phyloP scores from a whole-genome alignment of 2,797 vertebrate species.

The Aeoliscus strigatus region DNA sequence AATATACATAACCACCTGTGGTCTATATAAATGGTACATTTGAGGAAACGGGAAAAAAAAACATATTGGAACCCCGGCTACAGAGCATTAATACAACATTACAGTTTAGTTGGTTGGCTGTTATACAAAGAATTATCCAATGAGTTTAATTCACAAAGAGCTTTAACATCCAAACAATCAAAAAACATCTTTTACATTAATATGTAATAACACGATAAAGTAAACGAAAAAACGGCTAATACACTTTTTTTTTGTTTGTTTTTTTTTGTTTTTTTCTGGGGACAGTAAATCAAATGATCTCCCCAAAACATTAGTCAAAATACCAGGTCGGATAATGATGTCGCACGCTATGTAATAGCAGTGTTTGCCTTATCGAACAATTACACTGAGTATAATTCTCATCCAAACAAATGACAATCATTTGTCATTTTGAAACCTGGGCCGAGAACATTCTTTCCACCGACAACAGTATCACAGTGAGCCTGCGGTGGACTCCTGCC shows the following conservation, averaged over 20 bases:
- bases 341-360: conserved; percentile 39
- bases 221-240: not conserved
- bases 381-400: conserved; percentile 38
- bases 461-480: conserved; percentile 20
- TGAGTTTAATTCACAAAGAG: not conserved
- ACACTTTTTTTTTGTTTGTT: conserved; percentile 3
- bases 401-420: conserved; percentile 34
- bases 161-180: not conserved
- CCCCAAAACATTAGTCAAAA: conserved; percentile 42
- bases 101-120: conserved; percentile 1
- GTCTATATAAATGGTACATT: not conserved
- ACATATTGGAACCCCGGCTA: conserved; percentile 5
- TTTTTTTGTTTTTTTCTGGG: no score
- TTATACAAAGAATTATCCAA: conserved; percentile 12
- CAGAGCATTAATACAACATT: conserved; percentile 6
- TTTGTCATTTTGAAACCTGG: conserved; percentile 5
- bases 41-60: conserved; percentile 6
- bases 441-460: conserved; percentile 60
- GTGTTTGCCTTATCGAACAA: conserved; percentile 17
- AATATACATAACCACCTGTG: conserved; percentile 30
- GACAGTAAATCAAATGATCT: conserved; percentile 44
- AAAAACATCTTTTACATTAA: conserved; percentile 1
- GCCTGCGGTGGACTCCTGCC: conserved; percentile 28
- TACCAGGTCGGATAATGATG: conserved; percentile 17
- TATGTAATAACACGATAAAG: not conserved